Conservation (phyloP, 2,888 invertebrate species). For the Drosophila eohydei region DNA sequence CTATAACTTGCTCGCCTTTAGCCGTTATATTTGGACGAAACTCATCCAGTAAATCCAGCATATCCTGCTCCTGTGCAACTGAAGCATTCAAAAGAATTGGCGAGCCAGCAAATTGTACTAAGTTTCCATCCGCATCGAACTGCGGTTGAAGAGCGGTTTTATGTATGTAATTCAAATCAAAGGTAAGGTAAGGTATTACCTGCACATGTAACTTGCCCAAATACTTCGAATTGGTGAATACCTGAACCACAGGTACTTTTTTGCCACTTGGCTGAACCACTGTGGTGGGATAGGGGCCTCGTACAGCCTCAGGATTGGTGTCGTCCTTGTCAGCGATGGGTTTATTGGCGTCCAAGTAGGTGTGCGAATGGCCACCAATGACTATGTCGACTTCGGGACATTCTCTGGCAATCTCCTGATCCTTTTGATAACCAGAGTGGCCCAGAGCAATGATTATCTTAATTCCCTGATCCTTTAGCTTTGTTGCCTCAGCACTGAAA, state of each 20-base stretch:
- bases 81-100: constrained; percentile 90
- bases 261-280: constrained; percentile 89
- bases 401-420: constrained; percentile 90
- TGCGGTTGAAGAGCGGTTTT: constrained; percentile 39
- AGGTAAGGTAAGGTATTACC: constrained; percentile 48
- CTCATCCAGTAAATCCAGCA: constrained; percentile 87
- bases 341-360: constrained; percentile 92
- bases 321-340: constrained; percentile 61
- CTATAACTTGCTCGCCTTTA: constrained; percentile 87
- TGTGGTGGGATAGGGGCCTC: constrained; percentile 91
- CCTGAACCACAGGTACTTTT: constrained; percentile 93
- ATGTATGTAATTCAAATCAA: background rate
- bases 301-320: constrained; percentile 57
- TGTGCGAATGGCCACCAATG: constrained; percentile 96
- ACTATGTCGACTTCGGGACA: constrained; percentile 94
- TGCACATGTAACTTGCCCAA: constrained; percentile 90
- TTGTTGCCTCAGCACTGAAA: constrained; percentile 87
- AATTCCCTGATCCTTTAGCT: constrained; percentile 88
- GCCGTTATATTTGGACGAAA: constrained; percentile 87
- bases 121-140: constrained; percentile 90
- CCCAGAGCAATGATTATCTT: constrained; percentile 94
- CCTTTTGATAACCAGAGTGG: constrained; percentile 93
- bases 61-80: constrained; percentile 88
- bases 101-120: constrained; percentile 89
- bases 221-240: constrained; percentile 95